Base-by-base conservation (phyloP, 2,888 invertebrate species). In the Philopedon plagiatum region DNA sequence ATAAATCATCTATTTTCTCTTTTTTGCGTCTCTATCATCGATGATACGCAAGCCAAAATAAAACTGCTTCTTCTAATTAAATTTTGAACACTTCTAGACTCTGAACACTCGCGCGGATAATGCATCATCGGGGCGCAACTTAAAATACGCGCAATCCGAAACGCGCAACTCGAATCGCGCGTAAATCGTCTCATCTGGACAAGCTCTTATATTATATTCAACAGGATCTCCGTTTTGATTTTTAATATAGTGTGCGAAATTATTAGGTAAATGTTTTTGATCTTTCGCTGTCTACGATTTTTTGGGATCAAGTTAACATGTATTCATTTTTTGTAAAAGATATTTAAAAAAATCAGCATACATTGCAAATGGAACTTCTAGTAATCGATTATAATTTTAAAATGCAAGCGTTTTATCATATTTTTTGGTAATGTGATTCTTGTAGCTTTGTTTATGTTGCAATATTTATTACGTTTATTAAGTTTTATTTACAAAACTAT, bases 191-290 rank as follows among this genome's bases (percentile, higher is more conserved):
- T n/a, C n/a, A n/a, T n/a, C n/a, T n/a, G n/a, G n/a, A n/a, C n/a
- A n/a, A n/a, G n/a, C n/a, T n/a, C n/a, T n/a, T n/a, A n/a, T 15
- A 13, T 39, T 39, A 39, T 39, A 39, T 15, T 15, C n/a, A n/a
- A 39, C n/a, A 7, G 13, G 39, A 15, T 39, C 39, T 39, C n/a
- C 26, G 4, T 5, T 26, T 26, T 26, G 26, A 26, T 26, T 5
- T 26, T 26, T 26, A 26, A 26, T 7, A 15, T 39, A 39, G 15
- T 39, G 15, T 39, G 39, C 3, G 5, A 39, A 39, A 39, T 39
- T 39, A 39, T 39, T 39, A 15, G 39, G 39, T 39, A 39, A 39
- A 39, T 39, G 39, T 39, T 39, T 39, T 15, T 39, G 39, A 39
- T 39, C 13, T 39, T 39, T 39, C 15, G 39, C 15, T 39, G 39